These are phyloP conservation scores for Cryptophagus acutangulus DNA, from an alignment of 2,888 invertebrate species.

Conservation along the genomic window DNA sequence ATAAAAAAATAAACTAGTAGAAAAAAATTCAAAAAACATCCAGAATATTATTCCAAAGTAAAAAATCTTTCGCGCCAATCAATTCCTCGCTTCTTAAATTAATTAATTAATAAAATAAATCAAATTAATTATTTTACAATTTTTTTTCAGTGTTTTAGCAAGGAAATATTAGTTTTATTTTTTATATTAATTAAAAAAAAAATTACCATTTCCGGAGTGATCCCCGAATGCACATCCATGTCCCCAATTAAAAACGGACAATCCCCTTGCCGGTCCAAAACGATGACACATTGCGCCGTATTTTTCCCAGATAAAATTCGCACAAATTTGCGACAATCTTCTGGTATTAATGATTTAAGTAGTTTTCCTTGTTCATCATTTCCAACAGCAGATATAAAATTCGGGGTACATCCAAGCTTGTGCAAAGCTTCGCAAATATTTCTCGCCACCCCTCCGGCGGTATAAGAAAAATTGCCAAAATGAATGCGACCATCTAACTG, in stretches of 20 bases:
- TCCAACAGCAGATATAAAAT: constrained; percentile 75
- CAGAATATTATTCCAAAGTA: no score
- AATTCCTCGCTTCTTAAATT: no score
- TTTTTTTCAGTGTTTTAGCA: background rate
- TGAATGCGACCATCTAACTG: constrained; percentile 80
- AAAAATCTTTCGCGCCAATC: background rate
- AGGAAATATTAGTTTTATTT: constrained; percentile 2
- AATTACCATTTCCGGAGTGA: constrained; percentile 61
- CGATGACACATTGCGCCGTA: constrained; percentile 72
- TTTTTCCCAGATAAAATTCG: constrained; percentile 40
- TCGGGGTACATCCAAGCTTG: constrained; percentile 59
- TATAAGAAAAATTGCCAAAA: constrained; percentile 57
- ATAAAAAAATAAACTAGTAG: no score
- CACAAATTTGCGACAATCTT: constrained; percentile 39
- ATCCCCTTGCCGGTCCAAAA: constrained; percentile 71
- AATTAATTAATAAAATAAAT: no score
- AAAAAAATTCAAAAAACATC: no score
- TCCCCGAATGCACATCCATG: constrained; percentile 70
- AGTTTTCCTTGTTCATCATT: constrained; percentile 57
- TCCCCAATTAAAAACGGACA: constrained; percentile 78
- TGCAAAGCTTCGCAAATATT: constrained; percentile 85
- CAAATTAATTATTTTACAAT: background rate
- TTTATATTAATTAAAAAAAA: background rate
- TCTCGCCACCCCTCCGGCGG: constrained; percentile 86
- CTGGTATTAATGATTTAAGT: constrained; percentile 39